Base-by-base conservation (phyloP, 2,113 vertebrate genomes). In the Tetrax tetrax region DNA sequence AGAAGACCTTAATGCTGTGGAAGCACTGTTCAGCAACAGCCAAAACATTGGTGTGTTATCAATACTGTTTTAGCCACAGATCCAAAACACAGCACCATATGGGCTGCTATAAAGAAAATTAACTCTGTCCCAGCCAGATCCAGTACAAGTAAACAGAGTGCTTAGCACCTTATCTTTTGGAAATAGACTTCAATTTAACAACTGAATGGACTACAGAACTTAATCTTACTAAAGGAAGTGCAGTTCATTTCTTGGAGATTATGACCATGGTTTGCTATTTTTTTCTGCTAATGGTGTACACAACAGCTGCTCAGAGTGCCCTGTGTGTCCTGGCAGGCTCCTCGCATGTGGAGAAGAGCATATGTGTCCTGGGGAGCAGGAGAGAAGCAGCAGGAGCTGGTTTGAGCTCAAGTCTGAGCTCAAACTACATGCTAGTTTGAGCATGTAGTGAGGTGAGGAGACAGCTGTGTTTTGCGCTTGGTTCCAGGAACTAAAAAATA, bases 331-430 rank as follows among this genome's bases (percentile, higher is more conserved):
- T 86, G 54, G 38, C 28, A 65, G 50, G 23, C 28, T 77, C 10
- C 11, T 83, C 1, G 0, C 0, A 6, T 41, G 0, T 47, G 12
- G 14, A 43, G 33, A 85, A 33, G 3, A 70, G 4, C 25, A 14
- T 23, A 38, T 31, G 14, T 75, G 47, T 50, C 37, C 51, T 75
- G 35, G 11, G 12, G 16, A 86, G 12, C 2, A 53, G n/a, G 11
- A 85, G 9, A 59, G 29, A 83, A 77, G 21, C n/a, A 90, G 31
- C 17, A 47, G 41, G 47, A 86, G 8, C 17, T 72, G 29, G 5
- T 87, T 72, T 80, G 24, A 25, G 6, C 54, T 89, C 51, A 78
- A 53, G n/a, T 68, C 23, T n/a, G n/a, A n/a, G n/a, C n/a, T n/a
- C n/a, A n/a, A n/a, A n/a, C n/a, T n/a, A n/a, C n/a, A n/a, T n/a